Evolutionary conservation across 2,888 invertebrate genomes (phyloP), one percentile per base, ranked within the genome.

Genomic region (Oligia latruncula): DNA sequence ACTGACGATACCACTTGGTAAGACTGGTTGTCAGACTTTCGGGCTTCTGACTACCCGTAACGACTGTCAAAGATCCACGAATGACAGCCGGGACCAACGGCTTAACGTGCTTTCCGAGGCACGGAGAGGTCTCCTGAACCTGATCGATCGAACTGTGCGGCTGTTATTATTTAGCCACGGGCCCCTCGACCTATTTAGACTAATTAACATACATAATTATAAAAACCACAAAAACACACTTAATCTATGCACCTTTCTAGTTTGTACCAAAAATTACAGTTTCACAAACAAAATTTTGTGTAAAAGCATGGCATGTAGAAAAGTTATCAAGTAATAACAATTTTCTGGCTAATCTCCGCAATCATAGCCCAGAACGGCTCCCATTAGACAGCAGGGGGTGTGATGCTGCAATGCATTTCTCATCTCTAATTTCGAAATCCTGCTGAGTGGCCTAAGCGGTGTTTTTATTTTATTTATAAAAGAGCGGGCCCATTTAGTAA

Each of bases 381-480:
- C 89, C 90, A 92, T 92, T 90, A 93, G 90, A 81, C 92, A 87
- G 88, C 91, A 90, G 93, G 93, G 91, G 11, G n/a, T 40, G 74
- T 74, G 80, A 67, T 68, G 68, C 81, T 88, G 80, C 62, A 78
- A 73, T 68, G 11, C 71, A 88, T 87, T 82, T 83, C 84, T 87
- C 84, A 84, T 86, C 62, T 71, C 67, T 23, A 77, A 15, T 70
- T 64, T 68, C 58, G 78, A 60, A 70, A 74, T 62, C 83, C 85
- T 78, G 85, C 87, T 67, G 81, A 62, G 84, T 71, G 35, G 15
- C 15, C 4, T 52, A 70, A 70, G 4, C 4, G 20, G 0, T 35
- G 23, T 52, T 35, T 70, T 70, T 23, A 29, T 23, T 58, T 23
- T 58, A 58, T 58, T 58, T 29, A 29, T 29, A 29, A 29, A 29